A percentile compares a stretch with the other conserved stretches of the same genome.
These are phyloP conservation scores for Vidua macroura DNA, from an alignment of 2,113 vertebrate species.

Conservation along the genomic window DNA sequence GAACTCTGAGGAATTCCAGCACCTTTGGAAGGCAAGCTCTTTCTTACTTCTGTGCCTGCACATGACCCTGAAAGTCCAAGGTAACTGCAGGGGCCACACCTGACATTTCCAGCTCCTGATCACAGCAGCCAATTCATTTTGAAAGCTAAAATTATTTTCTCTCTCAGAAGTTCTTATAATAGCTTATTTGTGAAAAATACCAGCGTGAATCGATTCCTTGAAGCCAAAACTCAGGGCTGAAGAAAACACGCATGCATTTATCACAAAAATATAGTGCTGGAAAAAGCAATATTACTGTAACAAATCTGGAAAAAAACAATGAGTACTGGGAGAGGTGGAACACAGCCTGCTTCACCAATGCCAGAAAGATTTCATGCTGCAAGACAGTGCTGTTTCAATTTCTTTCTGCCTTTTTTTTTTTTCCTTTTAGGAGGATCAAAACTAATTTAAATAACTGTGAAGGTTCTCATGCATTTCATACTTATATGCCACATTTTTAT, in stretches of 20 bases:
- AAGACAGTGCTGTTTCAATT: background rate
- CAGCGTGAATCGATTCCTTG: constrained; percentile 41
- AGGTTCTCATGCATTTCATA: background rate
- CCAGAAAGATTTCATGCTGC: constrained; percentile 23
- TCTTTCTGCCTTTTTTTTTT: background rate
- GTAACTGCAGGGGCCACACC: background rate
- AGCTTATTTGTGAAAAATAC: constrained; percentile 64
- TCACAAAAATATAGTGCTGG: constrained; percentile 45
- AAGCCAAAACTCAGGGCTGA: constrained; percentile 63
- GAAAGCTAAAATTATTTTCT: constrained; percentile 41
- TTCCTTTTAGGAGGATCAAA: background rate
- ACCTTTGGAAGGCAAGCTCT: background rate
- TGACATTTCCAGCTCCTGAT: background rate
- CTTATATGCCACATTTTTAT: background rate
- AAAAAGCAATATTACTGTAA: constrained; percentile 60
- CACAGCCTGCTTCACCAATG: background rate
- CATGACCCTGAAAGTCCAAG: background rate
- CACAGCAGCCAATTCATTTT: background rate
- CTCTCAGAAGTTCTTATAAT: constrained; percentile 34
- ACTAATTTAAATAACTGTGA: background rate
- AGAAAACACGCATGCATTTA: constrained; percentile 48
- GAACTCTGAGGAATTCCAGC: background rate
- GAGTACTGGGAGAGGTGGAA: background rate
- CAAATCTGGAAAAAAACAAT: constrained; percentile 53
- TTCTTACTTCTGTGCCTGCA: background rate